phyloP scores from a whole-genome alignment of 2,888 invertebrate species.

The Eretmocerus hayati region DNA sequence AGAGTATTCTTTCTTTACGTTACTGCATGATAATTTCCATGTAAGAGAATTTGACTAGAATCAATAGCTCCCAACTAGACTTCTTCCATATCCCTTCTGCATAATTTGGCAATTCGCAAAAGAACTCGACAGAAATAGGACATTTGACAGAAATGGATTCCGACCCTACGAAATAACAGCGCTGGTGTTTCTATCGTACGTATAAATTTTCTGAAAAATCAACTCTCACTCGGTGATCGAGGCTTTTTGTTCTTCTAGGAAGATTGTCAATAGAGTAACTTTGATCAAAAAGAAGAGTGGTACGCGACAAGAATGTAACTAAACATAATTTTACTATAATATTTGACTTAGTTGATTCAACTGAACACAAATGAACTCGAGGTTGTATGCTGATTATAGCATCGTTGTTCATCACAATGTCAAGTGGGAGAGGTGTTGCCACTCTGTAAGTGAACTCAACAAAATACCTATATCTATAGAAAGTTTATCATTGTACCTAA shows the following conservation, averaged over 20 bases:
- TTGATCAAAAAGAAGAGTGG: neutral
- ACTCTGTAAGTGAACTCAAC: slow-evolving; percentile 46
- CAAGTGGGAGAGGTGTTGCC: slow-evolving; percentile 46
- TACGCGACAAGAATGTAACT: slow-evolving; percentile 1
- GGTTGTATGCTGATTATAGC: slow-evolving; percentile 46
- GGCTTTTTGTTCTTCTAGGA: neutral
- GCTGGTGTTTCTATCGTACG: slow-evolving; percentile 22
- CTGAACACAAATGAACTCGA: slow-evolving; percentile 34
- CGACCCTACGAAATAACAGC: slow-evolving; percentile 20
- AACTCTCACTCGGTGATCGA: neutral
- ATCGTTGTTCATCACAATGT: slow-evolving; percentile 44
- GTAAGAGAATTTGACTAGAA: too few species aligned
- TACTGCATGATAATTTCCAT: too few species aligned
- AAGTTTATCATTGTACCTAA: slow-evolving; percentile 27
- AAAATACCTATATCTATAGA: slow-evolving; percentile 43
- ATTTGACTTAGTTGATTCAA: slow-evolving; percentile 26
- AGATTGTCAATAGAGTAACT: slow-evolving; percentile 5
- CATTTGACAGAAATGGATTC: slow-evolving; percentile 17
- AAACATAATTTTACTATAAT: slow-evolving; percentile 7
- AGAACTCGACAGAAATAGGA: slow-evolving; percentile 13
- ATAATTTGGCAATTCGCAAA: slow-evolving; percentile 41
- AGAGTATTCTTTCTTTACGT: too few species aligned
- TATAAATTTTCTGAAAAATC: slow-evolving; percentile 16
- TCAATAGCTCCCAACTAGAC: too few species aligned
- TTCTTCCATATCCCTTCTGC: too few species aligned